phyloP scores from a whole-genome alignment of 2,113 vertebrate genomes.

The Gymnobelideus leadbeateri region DNA sequence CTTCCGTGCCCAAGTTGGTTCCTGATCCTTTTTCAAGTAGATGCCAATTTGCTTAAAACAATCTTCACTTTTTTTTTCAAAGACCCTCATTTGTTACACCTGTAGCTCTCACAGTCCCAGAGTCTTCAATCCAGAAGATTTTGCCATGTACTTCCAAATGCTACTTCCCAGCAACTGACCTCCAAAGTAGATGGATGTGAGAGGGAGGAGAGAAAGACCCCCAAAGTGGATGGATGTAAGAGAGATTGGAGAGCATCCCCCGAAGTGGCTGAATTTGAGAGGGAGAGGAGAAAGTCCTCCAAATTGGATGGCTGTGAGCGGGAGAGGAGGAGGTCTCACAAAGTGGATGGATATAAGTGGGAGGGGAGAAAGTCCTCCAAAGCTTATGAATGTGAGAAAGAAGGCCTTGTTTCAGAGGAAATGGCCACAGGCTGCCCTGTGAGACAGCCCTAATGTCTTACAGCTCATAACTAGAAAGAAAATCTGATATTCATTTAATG shows the following conservation, averaged over 20 bases:
- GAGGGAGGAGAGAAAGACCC: background rate
- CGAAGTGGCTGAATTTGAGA: background rate
- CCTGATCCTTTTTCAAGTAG: background rate
- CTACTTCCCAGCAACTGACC: background rate
- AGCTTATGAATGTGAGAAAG: background rate
- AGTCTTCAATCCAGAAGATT: background rate
- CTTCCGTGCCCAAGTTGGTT: background rate
- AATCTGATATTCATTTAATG: constrained; percentile 75
- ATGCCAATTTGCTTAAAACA: background rate
- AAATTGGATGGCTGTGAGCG: background rate
- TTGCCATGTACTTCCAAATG: background rate
- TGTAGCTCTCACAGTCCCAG: background rate
- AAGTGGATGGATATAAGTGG: background rate
- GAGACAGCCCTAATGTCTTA: constrained; percentile 51
- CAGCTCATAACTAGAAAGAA: constrained; percentile 49
- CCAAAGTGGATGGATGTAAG: background rate
- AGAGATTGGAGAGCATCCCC: background rate
- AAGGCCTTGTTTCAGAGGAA: background rate
- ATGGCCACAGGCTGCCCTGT: background rate
- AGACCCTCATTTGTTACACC: background rate
- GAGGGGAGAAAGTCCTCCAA: background rate
- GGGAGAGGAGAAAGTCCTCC: background rate
- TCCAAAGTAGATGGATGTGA: background rate
- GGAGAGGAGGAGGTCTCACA: too few relatives aligned
- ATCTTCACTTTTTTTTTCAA: constrained; percentile 8